Base-by-base conservation (phyloP, 64 coral and sea anemone genomes). In the Montipora cactus region DNA sequence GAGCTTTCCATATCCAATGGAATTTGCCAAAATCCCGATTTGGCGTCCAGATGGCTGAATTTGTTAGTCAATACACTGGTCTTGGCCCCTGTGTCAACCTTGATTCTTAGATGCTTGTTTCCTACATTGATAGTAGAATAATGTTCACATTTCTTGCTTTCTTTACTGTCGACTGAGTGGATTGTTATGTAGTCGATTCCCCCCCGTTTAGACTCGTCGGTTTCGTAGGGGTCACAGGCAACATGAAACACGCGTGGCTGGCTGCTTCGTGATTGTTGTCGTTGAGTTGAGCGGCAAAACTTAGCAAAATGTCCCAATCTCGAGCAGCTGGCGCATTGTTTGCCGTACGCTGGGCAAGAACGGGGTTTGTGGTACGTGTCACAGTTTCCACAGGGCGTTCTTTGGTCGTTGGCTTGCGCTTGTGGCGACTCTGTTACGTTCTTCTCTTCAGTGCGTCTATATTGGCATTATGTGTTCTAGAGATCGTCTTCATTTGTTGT, bases 231-330 rank as follows among this genome's bases (percentile, higher is more conserved):
- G 21, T 76, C 74, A 45, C 82, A 66, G 11, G 64, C 50, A 18
- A 13, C 57, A 44, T 87, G 7, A 47, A n/a, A 59, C 23, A 55
- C 81, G n/a, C n/a, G 66, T 44, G 22, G 44, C 53, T 72, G 64
- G 21, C 61, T 8, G 7, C 4, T 46, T 70, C 9, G 3, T 76
- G 19, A 18, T 67, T 86, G 21, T 86, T 53, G 14, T 18, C 20
- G 16, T 66, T 18, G 8, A 37, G 12, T 64, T 74, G 91, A 87
- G 77, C 91, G 48, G 69, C 91, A 93, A 10, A 76, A 53, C n/a
- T 62, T 87, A 4, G 91, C 81, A 76, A 87, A 93, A 59, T 87
- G 81, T 86, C 91, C 81, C 18, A 67, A 66, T 76, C 84, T 92
- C 11, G 44, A 51, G 50, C 90, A 92, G 4, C 74, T 92, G 80